A percentile compares a stretch with the other conserved stretches of the same genome.
Conservation (phyloP, 2,113 vertebrate genomes). For the Hippopotamus amphibius region DNA sequence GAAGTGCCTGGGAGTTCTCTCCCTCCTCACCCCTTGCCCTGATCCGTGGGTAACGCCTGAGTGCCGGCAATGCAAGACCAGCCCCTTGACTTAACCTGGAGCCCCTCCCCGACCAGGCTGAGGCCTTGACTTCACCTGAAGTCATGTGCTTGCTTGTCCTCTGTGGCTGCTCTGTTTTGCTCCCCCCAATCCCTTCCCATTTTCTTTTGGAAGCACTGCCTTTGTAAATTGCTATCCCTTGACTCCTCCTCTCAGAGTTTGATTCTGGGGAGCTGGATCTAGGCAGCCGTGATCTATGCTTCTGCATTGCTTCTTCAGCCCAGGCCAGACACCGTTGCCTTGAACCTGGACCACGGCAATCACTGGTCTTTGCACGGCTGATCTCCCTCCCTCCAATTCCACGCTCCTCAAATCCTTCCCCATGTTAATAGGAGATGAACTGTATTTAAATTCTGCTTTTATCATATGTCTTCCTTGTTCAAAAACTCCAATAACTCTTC, state of each 20-base stretch:
- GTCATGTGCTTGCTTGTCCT: background rate
- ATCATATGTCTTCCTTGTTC: background rate
- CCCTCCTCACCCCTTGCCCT: accelerated
- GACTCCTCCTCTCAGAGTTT: background rate
- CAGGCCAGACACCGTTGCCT: background rate
- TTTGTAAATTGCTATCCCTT: background rate
- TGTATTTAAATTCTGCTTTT: background rate
- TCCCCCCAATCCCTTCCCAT: background rate
- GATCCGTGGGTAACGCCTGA: background rate
- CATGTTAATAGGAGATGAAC: background rate
- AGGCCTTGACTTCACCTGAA: background rate
- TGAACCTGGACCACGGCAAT: background rate
- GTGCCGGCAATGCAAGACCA: background rate
- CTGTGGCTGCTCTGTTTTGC: background rate
- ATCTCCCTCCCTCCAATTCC: background rate
- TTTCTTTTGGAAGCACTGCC: background rate
- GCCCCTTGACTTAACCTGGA: background rate
- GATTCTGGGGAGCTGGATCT: background rate
- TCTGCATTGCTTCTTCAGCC: background rate
- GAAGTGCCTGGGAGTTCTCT: background rate
- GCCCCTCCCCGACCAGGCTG: background rate
- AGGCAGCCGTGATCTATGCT: background rate
- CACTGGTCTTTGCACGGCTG: background rate
- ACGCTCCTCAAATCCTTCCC: background rate
- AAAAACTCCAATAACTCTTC: background rate